Evolutionary conservation across 2,888 invertebrate species (phyloP).

Genomic region (Saturnia pavonia): DNA sequence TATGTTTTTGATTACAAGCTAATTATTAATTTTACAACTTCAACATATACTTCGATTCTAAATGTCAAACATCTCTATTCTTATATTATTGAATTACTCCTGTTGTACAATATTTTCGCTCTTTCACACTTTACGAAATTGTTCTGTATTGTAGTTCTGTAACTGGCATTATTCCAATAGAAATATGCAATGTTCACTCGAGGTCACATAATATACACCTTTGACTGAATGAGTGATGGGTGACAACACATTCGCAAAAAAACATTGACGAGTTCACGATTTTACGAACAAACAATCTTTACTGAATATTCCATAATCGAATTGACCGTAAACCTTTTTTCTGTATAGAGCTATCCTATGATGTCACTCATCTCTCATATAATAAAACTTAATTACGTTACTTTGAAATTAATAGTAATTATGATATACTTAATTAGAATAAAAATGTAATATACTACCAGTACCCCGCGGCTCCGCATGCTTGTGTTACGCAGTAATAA

Average conservation of each 20-base stretch:
- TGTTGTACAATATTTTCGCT: no score
- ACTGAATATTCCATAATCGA: constrained; percentile 29
- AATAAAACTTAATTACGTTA: background rate
- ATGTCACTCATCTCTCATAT: constrained; percentile 16
- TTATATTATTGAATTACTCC: no score
- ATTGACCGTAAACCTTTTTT: constrained; percentile 24
- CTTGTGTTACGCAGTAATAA: no score
- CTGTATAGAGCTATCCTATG: constrained; percentile 24
- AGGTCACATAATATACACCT: background rate
- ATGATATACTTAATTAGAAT: background rate
- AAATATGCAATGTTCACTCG: background rate
- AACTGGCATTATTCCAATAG: background rate
- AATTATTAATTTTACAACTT: no score
- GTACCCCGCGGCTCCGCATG: no score
- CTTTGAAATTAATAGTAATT: constrained; percentile 11
- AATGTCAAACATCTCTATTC: no score
- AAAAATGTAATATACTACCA: background rate
- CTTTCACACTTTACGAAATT: no score
- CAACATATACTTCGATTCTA: no score
- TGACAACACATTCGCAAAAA: constrained; percentile 47
- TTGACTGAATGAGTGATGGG: constrained; percentile 28
- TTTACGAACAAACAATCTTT: constrained; percentile 29
- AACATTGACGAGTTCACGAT: constrained; percentile 44
- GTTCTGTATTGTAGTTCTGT: background rate
- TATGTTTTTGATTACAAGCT: no score